Evolutionary conservation across 2,113 vertebrate species (phyloP).

Genomic region (Geococcyx californianus): DNA sequence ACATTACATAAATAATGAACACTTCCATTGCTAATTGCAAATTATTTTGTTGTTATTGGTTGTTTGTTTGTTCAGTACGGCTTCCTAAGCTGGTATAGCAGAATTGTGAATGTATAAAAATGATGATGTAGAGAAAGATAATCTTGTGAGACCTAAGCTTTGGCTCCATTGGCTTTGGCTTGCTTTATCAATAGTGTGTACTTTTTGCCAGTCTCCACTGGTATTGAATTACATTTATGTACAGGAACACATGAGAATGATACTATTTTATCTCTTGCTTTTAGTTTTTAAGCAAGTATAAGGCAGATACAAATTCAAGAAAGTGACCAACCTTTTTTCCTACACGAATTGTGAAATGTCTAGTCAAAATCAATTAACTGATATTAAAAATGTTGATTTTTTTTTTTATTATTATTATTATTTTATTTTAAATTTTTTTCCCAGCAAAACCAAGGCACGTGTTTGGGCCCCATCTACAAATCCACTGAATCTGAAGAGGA

Average conservation of each 20-base stretch:
- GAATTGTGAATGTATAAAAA: not conserved
- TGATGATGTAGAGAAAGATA: not conserved
- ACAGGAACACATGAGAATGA: not conserved
- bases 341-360: not conserved
- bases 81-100: not conserved
- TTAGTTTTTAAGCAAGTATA: not conserved
- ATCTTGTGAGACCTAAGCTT: not conserved
- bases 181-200: not conserved
- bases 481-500: not conserved
- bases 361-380: not conserved
- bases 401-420: too few species aligned
- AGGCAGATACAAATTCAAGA: not conserved
- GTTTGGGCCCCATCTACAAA: not conserved
- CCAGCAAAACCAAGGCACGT: not conserved
- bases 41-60: too few species aligned
- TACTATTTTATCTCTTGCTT: not conserved
- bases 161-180: not conserved
- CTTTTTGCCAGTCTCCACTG: not conserved
- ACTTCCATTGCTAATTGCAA: not conserved
- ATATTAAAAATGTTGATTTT: fast-evolving
- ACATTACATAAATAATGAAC: not conserved
- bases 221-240: not conserved
- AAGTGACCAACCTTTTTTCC: not conserved
- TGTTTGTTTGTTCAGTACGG: not conserved
- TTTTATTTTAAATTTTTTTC: too few species aligned